Base-by-base conservation (phyloP, 2,113 vertebrate species). In the Sisor rabdophorus region DNA sequence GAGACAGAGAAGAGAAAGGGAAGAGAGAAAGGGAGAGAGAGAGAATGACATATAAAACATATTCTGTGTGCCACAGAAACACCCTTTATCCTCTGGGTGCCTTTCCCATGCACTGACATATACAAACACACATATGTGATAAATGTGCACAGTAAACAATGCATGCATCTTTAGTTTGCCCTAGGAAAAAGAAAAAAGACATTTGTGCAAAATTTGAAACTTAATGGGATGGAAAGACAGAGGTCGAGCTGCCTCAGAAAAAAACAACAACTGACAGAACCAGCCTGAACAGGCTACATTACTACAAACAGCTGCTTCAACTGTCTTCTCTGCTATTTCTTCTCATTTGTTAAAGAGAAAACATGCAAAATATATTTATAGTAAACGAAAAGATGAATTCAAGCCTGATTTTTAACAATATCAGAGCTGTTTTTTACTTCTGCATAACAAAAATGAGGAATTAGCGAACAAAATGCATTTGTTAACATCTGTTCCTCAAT, bases 211-310 rank as follows among this genome's bases (percentile, higher is more conserved):
- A 76, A 53, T 84, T 74, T 80, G 78, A 77, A 76, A 87, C 75
- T 86, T 88, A 90, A 90, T 90, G 87, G 82, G 83, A 85, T 81
- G 85, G 84, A 90, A 89, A 84, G 10, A 60, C 75, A 80, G 76
- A 82, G 83, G 85, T 88, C 87, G 65, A 36, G 50, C 74, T 80
- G 75, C 76, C 74, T 87, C 79, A 83, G 70, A 88, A 78, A 88
- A 83, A 87, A 20, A 81, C 56, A 81, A 82, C 82, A 79, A 84
- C 85, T 86, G 87, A 90, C 86, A 81, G 52, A 28, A 30, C 81
- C 78, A 87, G 61, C 85, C 71, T 81, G 83, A 82, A 77, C 81
- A 84, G 80, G 84, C 84, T 83, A 84, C 84, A 83, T 61, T 84
- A 82, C 73, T 71, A 78, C 52, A 73, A 77, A 80, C 85, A 87